Percentiles rank a stretch among this genome's conserved stretches.
Evolutionary conservation across 2,113 vertebrate genomes (phyloP).

Genomic region (Takifugu bimaculatus): DNA sequence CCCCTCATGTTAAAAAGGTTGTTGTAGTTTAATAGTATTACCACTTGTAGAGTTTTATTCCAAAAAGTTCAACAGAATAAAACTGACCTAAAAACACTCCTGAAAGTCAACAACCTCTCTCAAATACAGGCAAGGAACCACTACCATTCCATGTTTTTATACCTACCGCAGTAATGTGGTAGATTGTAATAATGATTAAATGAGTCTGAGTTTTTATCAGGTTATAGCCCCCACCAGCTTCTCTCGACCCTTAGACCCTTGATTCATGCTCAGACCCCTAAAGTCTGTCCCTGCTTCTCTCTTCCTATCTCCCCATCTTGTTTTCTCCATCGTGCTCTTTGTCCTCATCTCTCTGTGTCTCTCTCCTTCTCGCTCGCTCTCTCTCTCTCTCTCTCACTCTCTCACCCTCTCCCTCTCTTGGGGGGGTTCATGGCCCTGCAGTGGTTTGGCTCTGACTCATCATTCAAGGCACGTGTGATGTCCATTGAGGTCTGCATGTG

Average conservation of each 20-base stretch:
- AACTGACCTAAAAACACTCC: no score
- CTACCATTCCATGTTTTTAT: no score
- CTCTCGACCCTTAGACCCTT: constrained; percentile 31
- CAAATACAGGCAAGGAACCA: no score
- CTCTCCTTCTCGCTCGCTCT: constrained; percentile 8
- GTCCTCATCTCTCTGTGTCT: constrained; percentile 40
- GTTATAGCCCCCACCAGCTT: constrained; percentile 25
- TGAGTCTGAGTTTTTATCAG: not conserved
- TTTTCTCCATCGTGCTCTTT: constrained; percentile 45
- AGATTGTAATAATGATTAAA: no score
- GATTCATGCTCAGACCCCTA: constrained; percentile 49
- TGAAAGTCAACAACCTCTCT: no score
- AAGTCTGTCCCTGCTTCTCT: constrained; percentile 46
- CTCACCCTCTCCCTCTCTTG: constrained; percentile 32
- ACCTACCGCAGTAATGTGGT: no score
- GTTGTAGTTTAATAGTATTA: not conserved
- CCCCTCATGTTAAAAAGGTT: not conserved
- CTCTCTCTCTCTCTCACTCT: constrained; percentile 2
- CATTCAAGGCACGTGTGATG: constrained; percentile 49
- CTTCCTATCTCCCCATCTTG: constrained; percentile 54
- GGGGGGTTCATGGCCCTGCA: constrained; percentile 56
- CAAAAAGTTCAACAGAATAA: no score
- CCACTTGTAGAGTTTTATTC: no score
- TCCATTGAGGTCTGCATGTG: constrained; percentile 40
- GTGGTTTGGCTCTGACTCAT: constrained; percentile 66